A percentile compares a stretch with the other conserved stretches of the same genome.
Conservation (phyloP, 2,113 vertebrate species). For the Micromys minutus region DNA sequence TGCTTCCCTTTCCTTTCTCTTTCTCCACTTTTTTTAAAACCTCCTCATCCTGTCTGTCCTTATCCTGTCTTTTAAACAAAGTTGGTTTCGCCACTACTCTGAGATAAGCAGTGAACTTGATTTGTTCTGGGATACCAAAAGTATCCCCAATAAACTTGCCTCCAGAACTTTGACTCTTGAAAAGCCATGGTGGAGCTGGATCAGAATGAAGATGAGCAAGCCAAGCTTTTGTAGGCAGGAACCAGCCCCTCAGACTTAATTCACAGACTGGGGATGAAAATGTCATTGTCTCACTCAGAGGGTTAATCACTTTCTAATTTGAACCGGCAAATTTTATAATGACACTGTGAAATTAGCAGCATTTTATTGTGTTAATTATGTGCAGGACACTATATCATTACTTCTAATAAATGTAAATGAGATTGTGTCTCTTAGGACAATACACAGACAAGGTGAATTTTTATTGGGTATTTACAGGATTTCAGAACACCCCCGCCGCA, state of each 20-base stretch:
- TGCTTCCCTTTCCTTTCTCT: not conserved
- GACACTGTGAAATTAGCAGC: conserved; percentile 94
- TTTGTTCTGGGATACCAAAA: conserved; percentile 55
- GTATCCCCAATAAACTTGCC: conserved; percentile 44
- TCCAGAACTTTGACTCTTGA: conserved; percentile 21
- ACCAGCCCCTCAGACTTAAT: conserved; percentile 89
- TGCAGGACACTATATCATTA: conserved; percentile 90
- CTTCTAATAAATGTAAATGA: conserved; percentile 91
- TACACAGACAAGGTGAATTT: conserved; percentile 89
- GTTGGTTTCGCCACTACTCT: conserved; percentile 61
- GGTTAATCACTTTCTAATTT: conserved; percentile 91
- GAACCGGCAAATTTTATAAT: conserved; percentile 90
- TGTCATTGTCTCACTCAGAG: conserved; percentile 89
- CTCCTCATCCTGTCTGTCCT: not conserved
- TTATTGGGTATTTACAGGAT: conserved; percentile 86
- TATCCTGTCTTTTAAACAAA: not conserved
- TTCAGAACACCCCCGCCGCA: conserved; percentile 70
- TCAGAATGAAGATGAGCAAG: conserved; percentile 62
- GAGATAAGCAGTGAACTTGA: conserved; percentile 34
- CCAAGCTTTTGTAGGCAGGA: conserved; percentile 81
- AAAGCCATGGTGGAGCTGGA: conserved; percentile 10
- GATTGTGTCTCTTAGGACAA: conserved; percentile 87
- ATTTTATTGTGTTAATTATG: conserved; percentile 93
- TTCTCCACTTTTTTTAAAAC: not conserved
- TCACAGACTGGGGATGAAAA: conserved; percentile 88